phyloP scores from a whole-genome alignment of 2,888 invertebrate species.

The Mechanitis messenoides region DNA sequence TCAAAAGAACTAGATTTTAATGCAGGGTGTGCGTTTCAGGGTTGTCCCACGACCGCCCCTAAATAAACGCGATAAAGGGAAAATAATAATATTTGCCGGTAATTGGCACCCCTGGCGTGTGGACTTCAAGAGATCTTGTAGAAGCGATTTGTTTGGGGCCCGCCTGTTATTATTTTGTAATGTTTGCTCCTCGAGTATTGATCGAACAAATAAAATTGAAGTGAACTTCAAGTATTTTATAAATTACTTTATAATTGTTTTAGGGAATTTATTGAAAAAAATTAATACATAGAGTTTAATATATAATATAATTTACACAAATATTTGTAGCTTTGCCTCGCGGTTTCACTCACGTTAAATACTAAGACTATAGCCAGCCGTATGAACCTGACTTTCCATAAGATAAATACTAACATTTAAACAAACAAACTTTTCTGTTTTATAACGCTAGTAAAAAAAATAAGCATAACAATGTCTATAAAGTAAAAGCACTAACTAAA shows the following conservation, averaged over 20 bases:
- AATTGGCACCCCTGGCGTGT: conserved; percentile 75
- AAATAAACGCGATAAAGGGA: conserved; percentile 60
- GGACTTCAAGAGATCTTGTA: conserved; percentile 71
- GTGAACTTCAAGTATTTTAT: neutral
- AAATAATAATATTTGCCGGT: conserved; percentile 72
- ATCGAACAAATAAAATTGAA: conserved; percentile 5
- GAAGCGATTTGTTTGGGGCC: conserved; percentile 49
- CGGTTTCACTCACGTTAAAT: no score
- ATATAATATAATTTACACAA: no score
- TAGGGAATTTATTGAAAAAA: neutral
- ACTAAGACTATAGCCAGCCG: no score
- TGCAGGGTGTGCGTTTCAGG: conserved; percentile 70
- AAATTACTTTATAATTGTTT: neutral
- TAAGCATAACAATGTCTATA: no score
- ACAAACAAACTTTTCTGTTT: no score
- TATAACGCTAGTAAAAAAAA: no score
- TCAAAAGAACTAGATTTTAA: conserved; percentile 69
- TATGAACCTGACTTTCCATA: no score
- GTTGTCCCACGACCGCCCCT: conserved; percentile 74
- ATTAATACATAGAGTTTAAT: no score
- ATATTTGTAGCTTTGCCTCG: no score
- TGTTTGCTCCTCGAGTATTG: conserved; percentile 33
- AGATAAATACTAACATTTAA: no score
- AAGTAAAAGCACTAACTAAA: no score
- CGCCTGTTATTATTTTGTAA: conserved; percentile 59